Conservation (phyloP, 2,113 vertebrate genomes). For the Ia io region DNA sequence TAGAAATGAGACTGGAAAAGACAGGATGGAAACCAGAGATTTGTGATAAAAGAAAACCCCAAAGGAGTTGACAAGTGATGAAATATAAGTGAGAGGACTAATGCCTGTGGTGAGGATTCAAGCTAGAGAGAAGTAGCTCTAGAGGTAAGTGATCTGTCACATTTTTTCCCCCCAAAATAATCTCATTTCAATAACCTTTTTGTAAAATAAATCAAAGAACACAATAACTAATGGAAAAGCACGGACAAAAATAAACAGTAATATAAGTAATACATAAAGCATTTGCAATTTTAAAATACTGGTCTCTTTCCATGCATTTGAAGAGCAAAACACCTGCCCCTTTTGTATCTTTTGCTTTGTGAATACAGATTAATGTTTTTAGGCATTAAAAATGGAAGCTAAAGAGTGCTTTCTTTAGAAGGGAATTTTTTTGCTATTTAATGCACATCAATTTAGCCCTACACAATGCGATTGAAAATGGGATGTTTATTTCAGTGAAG, state of each 20-base stretch:
- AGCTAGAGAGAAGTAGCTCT: background rate
- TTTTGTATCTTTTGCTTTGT: background rate
- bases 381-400: slow-evolving; percentile 19
- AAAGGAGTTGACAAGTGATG: background rate
- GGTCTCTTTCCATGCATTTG: background rate
- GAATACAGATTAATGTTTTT: background rate
- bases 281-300: background rate
- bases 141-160: background rate
- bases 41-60: background rate
- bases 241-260: background rate
- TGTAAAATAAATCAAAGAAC: background rate
- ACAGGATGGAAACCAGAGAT: background rate
- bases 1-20: background rate
- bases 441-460: slow-evolving; percentile 58
- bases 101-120: background rate
- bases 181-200: background rate
- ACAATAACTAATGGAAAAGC: background rate
- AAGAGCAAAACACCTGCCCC: background rate
- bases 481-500: slow-evolving; percentile 40
- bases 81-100: background rate
- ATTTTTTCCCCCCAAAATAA: background rate
- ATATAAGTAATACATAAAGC: background rate
- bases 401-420: background rate
- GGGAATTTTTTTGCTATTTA: slow-evolving; percentile 38
- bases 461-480: slow-evolving; percentile 38